A percentile compares a stretch with the other conserved stretches of the same genome.
These are phyloP conservation scores for Triplophysa siluroides DNA, from an alignment of 2,113 vertebrate species.

Conservation along the genomic window DNA sequence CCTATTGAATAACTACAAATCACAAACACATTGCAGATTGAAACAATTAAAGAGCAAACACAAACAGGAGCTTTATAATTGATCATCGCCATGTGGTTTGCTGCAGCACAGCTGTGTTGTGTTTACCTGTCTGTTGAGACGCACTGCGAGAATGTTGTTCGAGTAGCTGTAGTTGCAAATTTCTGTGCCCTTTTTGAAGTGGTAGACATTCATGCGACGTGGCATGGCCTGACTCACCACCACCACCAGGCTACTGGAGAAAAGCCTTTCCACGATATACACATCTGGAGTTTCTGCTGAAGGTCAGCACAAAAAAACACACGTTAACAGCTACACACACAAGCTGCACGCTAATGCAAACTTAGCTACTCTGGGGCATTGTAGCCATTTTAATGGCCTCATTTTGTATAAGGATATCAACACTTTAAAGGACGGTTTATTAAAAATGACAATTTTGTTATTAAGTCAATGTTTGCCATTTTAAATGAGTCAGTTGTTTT, in stretches of 20 bases:
- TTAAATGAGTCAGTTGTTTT: background rate
- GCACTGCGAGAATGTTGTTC: conserved; percentile 84
- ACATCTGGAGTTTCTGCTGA: conserved; percentile 86
- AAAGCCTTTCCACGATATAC: conserved; percentile 93
- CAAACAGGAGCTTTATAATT: background rate
- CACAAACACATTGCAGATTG: conserved; percentile 15
- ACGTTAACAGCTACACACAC: background rate
- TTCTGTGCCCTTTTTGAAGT: conserved; percentile 97
- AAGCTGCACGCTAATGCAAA: background rate
- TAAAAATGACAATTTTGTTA: background rate
- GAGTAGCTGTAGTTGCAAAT: conserved; percentile 98
- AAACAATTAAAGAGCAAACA: background rate
- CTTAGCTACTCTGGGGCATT: background rate
- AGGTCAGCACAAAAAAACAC: background rate
- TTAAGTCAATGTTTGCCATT: background rate
- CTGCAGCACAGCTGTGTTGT: background rate
- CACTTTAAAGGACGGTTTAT: background rate
- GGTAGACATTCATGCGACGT: conserved; percentile 94
- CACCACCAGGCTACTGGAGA: conserved; percentile 95
- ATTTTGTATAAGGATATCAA: background rate
- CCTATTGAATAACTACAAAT: no score
- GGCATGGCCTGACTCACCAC: conserved; percentile 86
- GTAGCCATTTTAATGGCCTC: background rate
- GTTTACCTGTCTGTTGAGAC: conserved; percentile 89
- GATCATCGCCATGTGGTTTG: background rate